Percentiles rank a stretch among this genome's conserved stretches.
Conservation (phyloP, 2,797 vertebrate genomes). For the Australoheros facetus region DNA sequence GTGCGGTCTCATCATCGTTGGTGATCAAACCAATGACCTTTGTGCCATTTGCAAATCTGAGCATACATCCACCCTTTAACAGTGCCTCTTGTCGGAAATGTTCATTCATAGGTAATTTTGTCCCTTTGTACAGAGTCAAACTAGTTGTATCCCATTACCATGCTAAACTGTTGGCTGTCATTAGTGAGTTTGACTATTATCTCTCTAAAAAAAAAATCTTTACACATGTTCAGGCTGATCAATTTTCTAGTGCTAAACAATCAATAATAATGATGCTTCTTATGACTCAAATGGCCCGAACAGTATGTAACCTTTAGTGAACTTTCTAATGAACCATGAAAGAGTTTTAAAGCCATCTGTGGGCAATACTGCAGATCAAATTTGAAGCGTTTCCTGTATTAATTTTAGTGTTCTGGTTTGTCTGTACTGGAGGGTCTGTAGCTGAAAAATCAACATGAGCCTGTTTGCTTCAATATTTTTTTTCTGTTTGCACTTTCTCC, state of each 20-base stretch:
- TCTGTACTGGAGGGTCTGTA: not conserved
- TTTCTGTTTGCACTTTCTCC: conserved; percentile 11
- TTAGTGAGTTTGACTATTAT: too few species aligned
- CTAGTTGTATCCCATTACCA: too few species aligned
- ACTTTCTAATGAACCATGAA: not conserved
- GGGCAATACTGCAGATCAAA: not conserved
- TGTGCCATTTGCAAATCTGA: not conserved
- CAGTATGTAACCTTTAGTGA: not conserved
- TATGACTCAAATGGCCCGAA: not conserved
- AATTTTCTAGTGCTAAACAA: not conserved
- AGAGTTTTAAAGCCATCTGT: conserved; percentile 10
- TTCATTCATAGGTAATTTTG: too few species aligned
- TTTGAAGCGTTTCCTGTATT: not conserved
- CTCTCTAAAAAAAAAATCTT: not conserved
- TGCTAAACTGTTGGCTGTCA: too few species aligned
- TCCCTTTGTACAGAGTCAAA: too few species aligned
- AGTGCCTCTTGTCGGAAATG: not conserved
- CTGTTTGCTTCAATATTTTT: conserved; percentile 19
- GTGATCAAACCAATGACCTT: not conserved
- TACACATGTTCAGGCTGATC: not conserved
- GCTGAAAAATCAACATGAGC: conserved; percentile 15
- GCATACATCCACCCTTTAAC: not conserved
- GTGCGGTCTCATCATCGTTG: not conserved
- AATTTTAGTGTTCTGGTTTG: not conserved
- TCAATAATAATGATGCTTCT: not conserved